Evolutionary conservation across 92 coral and sea anemone species (phyloP).

Genomic region (Heliopora coerulea): DNA sequence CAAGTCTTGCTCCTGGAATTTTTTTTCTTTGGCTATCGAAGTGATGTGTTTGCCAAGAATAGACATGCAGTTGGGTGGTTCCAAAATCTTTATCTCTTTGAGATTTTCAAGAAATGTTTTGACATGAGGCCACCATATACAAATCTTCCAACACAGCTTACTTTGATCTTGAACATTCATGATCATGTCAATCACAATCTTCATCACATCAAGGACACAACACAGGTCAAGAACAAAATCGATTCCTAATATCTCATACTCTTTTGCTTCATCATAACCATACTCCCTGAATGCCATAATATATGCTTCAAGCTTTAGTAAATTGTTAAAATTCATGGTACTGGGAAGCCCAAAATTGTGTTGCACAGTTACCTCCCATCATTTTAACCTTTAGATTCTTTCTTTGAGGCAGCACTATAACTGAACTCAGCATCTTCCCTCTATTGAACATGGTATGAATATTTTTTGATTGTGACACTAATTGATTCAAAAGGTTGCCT

Average conservation of each 20-base stretch:
- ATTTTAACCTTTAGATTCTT: slow-evolving; percentile 17
- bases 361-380: slow-evolving; percentile 17
- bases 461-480: slow-evolving; percentile 23
- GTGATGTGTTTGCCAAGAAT: neutral
- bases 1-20: neutral
- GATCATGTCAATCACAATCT: slow-evolving; percentile 24
- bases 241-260: slow-evolving; percentile 12
- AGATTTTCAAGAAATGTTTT: slow-evolving; percentile 2
- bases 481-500: neutral
- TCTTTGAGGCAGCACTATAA: neutral
- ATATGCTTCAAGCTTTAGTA: slow-evolving; percentile 5
- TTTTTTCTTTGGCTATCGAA: neutral
- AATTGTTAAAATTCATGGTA: slow-evolving; percentile 12
- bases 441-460: slow-evolving; percentile 23
- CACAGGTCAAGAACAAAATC: slow-evolving; percentile 29
- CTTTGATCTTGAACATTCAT: slow-evolving; percentile 11
- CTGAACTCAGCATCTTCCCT: slow-evolving; percentile 30
- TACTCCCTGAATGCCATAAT: slow-evolving; percentile 10
- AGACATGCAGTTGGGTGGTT: neutral
- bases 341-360: slow-evolving; percentile 37
- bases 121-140: slow-evolving; percentile 29
- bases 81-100: neutral
- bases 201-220: slow-evolving; percentile 3
- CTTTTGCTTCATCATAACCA: slow-evolving; percentile 31
- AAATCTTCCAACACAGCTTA: slow-evolving; percentile 16